These are phyloP conservation scores for Parnassius mnemosyne DNA, from an alignment of 2,888 invertebrate genomes.

Conservation along the genomic window DNA sequence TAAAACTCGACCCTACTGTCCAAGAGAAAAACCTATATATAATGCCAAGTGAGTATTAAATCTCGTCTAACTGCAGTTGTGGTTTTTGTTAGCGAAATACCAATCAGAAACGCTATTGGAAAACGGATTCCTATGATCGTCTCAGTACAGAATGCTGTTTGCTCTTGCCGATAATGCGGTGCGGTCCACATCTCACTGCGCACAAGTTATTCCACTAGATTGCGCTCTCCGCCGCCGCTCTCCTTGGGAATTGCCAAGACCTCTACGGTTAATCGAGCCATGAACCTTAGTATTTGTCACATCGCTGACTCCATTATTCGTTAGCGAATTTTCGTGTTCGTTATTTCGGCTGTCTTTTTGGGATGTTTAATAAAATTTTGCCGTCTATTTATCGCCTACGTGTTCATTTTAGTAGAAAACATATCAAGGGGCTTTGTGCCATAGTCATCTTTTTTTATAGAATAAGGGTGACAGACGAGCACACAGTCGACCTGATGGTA, in stretches of 20 bases:
- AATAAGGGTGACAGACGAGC: too few species aligned
- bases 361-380: neutral
- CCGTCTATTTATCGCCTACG: too few species aligned
- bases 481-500: too few species aligned
- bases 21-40: too few species aligned
- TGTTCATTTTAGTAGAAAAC: too few species aligned
- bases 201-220: slow-evolving; percentile 46
- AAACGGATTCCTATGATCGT: slow-evolving; percentile 20
- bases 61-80: neutral
- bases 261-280: slow-evolving; percentile 42
- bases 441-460: too few species aligned
- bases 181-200: slow-evolving; percentile 37
- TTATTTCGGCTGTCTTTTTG: neutral
- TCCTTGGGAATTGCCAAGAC: slow-evolving; percentile 34
- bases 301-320: slow-evolving; percentile 34
- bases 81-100: slow-evolving; percentile 7
- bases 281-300: slow-evolving; percentile 50
- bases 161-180: slow-evolving; percentile 32
- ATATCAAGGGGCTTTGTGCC: too few species aligned
- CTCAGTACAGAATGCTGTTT: slow-evolving; percentile 12
- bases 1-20: too few species aligned
- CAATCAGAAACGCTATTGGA: slow-evolving; percentile 16
- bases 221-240: slow-evolving; percentile 40
- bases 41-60: too few species aligned
- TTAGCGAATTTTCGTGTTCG: slow-evolving; percentile 23